Conservation (phyloP, 2,113 vertebrate genomes). For the Sporophila hypoxantha region DNA sequence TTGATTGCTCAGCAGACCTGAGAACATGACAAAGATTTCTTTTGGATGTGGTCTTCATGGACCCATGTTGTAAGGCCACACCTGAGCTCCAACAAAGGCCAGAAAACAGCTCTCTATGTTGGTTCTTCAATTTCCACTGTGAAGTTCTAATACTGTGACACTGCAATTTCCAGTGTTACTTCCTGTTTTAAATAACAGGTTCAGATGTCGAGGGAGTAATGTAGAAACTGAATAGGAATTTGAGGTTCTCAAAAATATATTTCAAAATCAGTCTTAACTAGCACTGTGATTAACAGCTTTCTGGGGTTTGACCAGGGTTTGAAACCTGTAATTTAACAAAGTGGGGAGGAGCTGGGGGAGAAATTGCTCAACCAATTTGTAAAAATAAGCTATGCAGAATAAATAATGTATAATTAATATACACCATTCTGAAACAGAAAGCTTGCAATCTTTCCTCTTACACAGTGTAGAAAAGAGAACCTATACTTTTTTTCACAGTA, state of each 20-base stretch:
- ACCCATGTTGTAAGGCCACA: neutral
- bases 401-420: neutral
- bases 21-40: neutral
- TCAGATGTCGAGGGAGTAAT: neutral
- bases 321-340: neutral
- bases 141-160: neutral
- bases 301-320: neutral
- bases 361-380: neutral
- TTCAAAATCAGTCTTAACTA: neutral
- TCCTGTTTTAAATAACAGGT: neutral
- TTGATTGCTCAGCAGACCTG: neutral
- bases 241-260: neutral
- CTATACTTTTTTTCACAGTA: neutral
- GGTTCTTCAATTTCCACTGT: neutral
- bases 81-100: rapidly evolving
- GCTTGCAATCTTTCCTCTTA: neutral
- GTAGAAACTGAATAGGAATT: neutral
- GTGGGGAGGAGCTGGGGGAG: neutral
- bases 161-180: neutral
- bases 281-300: neutral
- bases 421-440: neutral
- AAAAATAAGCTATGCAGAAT: neutral
- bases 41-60: neutral
- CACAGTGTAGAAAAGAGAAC: neutral
- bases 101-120: neutral